Conservation (phyloP, 2,888 invertebrate species). For the Conistra vaccinii region DNA sequence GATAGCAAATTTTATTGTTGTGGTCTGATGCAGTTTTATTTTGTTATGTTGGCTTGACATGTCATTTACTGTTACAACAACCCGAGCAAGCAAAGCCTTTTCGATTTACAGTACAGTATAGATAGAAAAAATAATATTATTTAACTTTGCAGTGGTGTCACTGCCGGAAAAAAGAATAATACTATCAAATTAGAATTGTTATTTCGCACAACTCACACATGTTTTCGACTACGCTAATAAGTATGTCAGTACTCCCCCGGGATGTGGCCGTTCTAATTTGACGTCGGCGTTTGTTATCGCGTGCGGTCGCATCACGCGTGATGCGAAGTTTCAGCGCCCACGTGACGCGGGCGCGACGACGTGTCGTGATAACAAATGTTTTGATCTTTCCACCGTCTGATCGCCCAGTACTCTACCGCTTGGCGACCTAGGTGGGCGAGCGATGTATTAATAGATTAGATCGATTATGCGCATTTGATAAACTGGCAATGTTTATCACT, state of each 20-base stretch:
- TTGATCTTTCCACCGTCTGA: conserved; percentile 27
- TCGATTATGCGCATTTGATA: conserved; percentile 48
- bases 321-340: conserved; percentile 20
- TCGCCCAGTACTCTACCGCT: conserved; percentile 12
- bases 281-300: conserved; percentile 41
- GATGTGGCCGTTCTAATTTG: conserved; percentile 42
- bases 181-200: neutral
- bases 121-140: neutral
- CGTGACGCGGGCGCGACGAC: conserved; percentile 32
- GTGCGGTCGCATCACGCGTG: conserved; percentile 36
- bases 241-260: conserved; percentile 50
- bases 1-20: conserved; percentile 9
- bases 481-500: conserved; percentile 43
- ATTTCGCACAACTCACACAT: conserved; percentile 7
- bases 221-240: conserved; percentile 28
- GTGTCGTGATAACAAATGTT: conserved; percentile 51
- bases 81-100: neutral
- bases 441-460: conserved; percentile 58
- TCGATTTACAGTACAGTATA: neutral
- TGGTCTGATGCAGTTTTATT: conserved; percentile 3
- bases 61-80: neutral
- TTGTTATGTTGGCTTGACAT: neutral
- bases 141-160: neutral
- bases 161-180: neutral
- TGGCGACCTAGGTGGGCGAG: conserved; percentile 46